A percentile compares a stretch with the other conserved stretches of the same genome.
phyloP scores from a whole-genome alignment of 2,888 invertebrate species.

The Gryllus longicercus region DNA sequence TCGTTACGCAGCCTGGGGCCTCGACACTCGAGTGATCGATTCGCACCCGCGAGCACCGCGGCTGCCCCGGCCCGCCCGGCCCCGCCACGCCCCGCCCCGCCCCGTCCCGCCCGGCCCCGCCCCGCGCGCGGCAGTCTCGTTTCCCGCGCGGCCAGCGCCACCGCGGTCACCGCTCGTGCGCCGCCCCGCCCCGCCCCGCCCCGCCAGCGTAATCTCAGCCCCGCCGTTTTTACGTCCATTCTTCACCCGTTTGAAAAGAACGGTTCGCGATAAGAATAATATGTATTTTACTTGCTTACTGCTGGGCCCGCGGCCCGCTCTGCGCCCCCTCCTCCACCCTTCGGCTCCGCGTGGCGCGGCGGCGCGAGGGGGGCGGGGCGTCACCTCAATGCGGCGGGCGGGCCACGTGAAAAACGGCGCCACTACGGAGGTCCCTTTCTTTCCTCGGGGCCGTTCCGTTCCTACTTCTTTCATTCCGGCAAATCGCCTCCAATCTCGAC shows the following conservation, averaged over 20 bases:
- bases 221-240: neutral
- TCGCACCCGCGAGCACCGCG: neutral
- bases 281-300: neutral
- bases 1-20: conserved; percentile 1
- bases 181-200: neutral
- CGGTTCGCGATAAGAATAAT: conserved; percentile 6
- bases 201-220: neutral
- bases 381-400: neutral
- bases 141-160: neutral
- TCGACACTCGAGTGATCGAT: neutral
- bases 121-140: neutral
- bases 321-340: neutral
- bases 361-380: neutral
- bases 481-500: conserved; percentile 17
- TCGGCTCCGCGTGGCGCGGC: neutral
- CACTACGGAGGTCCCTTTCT: neutral
- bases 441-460: neutral
- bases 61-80: neutral
- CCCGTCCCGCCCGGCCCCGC: neutral
- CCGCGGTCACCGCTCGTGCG: neutral
- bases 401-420: neutral
- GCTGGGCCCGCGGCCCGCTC: neutral
- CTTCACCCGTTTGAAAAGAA: neutral
- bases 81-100: neutral
- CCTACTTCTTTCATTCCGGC: conserved; percentile 17